These are phyloP conservation scores for Tupiocoris notatus DNA, from an alignment of 2,888 invertebrate species.

Conservation along the genomic window DNA sequence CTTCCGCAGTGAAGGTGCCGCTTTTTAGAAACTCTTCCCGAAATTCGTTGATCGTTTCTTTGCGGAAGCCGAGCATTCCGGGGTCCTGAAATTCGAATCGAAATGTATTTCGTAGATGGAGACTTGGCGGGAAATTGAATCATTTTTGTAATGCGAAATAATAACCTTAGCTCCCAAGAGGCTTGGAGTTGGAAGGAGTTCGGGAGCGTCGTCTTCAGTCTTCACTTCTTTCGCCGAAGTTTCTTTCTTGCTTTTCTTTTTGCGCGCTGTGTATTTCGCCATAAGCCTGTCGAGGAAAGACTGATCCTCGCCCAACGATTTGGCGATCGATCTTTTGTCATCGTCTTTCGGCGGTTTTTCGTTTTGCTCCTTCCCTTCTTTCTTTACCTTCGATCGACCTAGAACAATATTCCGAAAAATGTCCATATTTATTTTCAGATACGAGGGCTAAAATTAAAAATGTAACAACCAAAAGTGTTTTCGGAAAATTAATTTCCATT, in stretches of 20 bases:
- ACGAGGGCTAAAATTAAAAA: no score
- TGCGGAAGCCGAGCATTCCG: slow-evolving; percentile 26
- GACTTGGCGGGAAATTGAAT: no score
- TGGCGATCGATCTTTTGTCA: slow-evolving; percentile 42
- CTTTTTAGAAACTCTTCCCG: slow-evolving; percentile 38
- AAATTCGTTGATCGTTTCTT: slow-evolving; percentile 31
- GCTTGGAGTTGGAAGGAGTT: slow-evolving; percentile 66
- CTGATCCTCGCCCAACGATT: slow-evolving; percentile 52
- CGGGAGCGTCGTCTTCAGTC: slow-evolving; percentile 52
- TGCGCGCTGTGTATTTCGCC: slow-evolving; percentile 62
- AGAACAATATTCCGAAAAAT: no score
- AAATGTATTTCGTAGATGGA: no score
- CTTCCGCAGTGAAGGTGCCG: slow-evolving; percentile 55
- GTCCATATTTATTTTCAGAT: no score
- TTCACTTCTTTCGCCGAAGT: slow-evolving; percentile 19
- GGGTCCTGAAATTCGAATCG: slow-evolving; percentile 15
- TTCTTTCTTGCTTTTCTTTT: slow-evolving; percentile 55
- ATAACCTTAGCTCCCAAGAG: slow-evolving; percentile 52
- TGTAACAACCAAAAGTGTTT: no score
- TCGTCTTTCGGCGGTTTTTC: slow-evolving; percentile 14
- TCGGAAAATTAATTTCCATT: no score
- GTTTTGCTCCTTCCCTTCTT: slow-evolving; percentile 7
- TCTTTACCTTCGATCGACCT: slow-evolving; percentile 24
- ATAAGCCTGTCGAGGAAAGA: slow-evolving; percentile 68
- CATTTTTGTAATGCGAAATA: background rate